phyloP scores from a whole-genome alignment of 1,140 invertebrate genomes.

The Caenorhabditis tropicalis region DNA sequence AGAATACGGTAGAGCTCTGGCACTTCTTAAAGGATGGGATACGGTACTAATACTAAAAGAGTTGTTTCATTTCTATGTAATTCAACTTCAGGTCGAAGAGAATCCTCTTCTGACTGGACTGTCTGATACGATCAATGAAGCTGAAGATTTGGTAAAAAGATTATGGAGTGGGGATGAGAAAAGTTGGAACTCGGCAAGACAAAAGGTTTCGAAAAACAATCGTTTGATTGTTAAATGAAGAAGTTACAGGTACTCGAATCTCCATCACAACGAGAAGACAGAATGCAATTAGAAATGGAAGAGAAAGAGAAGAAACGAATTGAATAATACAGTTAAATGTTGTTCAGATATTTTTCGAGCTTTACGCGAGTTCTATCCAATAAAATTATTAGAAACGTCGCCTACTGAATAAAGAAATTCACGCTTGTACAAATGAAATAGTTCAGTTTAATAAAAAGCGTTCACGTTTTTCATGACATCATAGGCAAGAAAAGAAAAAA shows the following conservation, averaged over 20 bases:
- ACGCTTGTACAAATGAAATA: no score
- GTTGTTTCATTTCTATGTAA: no score
- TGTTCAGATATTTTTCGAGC: neutral
- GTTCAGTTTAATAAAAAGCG: no score
- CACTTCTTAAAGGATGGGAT: slow-evolving; percentile 56
- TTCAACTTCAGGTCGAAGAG: slow-evolving; percentile 53
- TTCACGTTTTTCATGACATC: no score
- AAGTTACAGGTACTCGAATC: slow-evolving; percentile 3
- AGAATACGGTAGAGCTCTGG: slow-evolving; percentile 67
- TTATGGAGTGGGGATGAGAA: slow-evolving; percentile 50
- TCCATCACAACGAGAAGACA: slow-evolving; percentile 12
- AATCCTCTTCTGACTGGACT: slow-evolving; percentile 55
- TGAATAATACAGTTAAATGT: neutral
- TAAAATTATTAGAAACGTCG: no score
- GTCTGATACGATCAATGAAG: slow-evolving; percentile 27
- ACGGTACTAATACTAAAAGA: no score
- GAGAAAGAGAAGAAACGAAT: neutral
- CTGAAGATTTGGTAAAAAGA: slow-evolving; percentile 48
- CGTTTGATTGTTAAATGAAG: neutral
- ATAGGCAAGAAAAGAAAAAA: no score
- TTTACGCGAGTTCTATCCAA: no score
- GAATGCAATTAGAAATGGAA: slow-evolving; percentile 4
- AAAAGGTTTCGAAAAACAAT: neutral
- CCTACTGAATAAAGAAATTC: no score
- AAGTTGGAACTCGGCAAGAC: slow-evolving; percentile 4